These are phyloP conservation scores for Ceratosolen solmsi DNA, from an alignment of 1,140 invertebrate species.

Conservation along the genomic window DNA sequence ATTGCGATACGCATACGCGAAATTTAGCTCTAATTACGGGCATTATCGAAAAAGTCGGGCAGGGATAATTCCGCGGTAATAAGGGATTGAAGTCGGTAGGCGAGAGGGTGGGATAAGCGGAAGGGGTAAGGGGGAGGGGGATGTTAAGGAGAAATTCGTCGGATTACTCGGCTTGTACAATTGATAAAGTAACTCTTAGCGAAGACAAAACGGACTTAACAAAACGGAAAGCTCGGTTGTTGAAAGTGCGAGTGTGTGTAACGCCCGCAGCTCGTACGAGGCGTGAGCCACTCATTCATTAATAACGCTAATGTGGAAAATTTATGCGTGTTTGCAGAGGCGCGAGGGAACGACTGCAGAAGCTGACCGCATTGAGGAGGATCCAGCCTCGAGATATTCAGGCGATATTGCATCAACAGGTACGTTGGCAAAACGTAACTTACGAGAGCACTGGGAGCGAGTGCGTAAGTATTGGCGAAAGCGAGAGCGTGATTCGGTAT, in stretches of 20 bases:
- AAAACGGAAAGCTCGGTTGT: not conserved
- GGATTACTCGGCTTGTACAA: too few species aligned
- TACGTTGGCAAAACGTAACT: constrained; percentile 64
- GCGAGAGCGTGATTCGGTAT: not conserved
- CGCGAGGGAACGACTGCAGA: constrained; percentile 88
- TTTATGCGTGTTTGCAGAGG: constrained; percentile 72
- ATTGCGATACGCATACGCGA: not conserved
- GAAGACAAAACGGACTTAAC: not conserved
- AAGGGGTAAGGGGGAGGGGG: too few species aligned
- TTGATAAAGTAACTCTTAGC: not conserved
- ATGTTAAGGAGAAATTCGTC: not conserved
- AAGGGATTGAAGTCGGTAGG: too few species aligned
- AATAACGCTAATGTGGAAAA: constrained; percentile 18
- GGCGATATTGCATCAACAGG: constrained; percentile 93
- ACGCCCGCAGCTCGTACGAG: not conserved
- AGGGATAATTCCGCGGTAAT: not conserved
- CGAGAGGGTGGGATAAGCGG: too few species aligned
- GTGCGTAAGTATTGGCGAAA: not conserved
- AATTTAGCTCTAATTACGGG: not conserved
- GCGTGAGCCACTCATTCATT: not conserved
- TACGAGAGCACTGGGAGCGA: not conserved
- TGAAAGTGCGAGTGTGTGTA: not conserved
- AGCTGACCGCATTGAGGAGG: constrained; percentile 89
- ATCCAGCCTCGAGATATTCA: constrained; percentile 94
- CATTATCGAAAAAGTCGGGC: not conserved